Evolutionary conservation across 2,797 vertebrate genomes (phyloP).

Genomic region (Chelmon rostratus): DNA sequence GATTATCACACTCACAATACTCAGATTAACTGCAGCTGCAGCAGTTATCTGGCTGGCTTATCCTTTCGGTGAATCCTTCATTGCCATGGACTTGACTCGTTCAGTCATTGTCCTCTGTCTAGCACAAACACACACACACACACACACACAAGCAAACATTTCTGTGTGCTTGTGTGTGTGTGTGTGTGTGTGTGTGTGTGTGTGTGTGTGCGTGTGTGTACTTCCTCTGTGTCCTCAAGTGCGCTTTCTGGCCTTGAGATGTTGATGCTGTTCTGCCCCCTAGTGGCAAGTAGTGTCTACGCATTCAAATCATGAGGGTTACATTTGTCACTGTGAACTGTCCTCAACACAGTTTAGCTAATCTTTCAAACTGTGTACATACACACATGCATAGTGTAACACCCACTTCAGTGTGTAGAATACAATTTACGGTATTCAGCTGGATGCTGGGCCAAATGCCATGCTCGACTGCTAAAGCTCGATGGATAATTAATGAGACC

Average conservation of each 20-base stretch:
- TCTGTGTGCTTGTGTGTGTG: not conserved
- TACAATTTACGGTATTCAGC: too few relatives aligned
- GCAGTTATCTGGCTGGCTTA: not conserved
- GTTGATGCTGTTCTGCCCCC: constrained; percentile 2
- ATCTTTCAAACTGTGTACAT: not conserved
- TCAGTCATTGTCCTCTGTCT: not conserved
- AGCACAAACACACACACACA: not conserved
- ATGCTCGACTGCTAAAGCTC: too few relatives aligned
- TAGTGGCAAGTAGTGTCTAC: not conserved
- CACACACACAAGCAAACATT: not conserved
- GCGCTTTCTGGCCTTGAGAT: too few relatives aligned
- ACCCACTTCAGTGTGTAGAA: too few relatives aligned
- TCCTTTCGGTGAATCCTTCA: not conserved
- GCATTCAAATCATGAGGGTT: not conserved
- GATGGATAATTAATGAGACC: too few relatives aligned
- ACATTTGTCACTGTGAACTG: not conserved
- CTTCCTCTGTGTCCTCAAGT: not conserved
- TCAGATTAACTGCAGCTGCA: not conserved
- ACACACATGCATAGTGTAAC: too few relatives aligned
- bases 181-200: not conserved
- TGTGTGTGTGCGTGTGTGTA: not conserved
- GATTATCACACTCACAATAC: not conserved
- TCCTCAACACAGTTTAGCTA: not conserved
- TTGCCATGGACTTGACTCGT: not conserved
- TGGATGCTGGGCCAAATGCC: too few relatives aligned